Percentiles rank a stretch among this genome's conserved stretches.
phyloP scores from a whole-genome alignment of 2,797 vertebrate species.

The Clarias fuscus region DNA sequence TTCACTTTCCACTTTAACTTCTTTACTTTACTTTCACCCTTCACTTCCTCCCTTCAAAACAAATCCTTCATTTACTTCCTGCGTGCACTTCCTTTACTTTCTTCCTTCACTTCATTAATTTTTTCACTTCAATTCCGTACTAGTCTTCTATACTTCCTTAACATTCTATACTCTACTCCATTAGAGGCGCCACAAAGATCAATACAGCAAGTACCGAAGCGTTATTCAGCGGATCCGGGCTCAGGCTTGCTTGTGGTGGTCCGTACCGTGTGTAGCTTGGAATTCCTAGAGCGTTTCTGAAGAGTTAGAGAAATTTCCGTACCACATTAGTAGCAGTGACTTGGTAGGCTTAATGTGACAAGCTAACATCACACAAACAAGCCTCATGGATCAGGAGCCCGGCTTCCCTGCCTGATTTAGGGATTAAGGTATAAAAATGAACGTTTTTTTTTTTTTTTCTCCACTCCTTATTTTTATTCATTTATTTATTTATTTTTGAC shows the following conservation, averaged over 20 bases:
- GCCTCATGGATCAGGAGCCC: not conserved
- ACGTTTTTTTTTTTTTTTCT: not conserved
- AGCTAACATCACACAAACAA: conserved; percentile 51
- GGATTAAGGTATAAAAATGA: conserved; percentile 22
- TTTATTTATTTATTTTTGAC: not conserved
- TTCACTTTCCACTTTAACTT: not conserved
- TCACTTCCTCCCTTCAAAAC: not conserved
- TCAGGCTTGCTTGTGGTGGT: not conserved
- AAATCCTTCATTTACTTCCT: not conserved
- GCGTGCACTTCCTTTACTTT: not conserved
- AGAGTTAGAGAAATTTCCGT: conserved; percentile 66
- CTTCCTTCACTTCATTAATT: not conserved
- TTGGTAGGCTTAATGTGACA: conserved; percentile 64
- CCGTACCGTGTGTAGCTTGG: conserved; percentile 60
- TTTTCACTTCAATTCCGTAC: not conserved
- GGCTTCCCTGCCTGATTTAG: conserved; percentile 5
- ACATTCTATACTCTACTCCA: not conserved
- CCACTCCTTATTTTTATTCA: not conserved
- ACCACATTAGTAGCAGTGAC: conserved; percentile 68
- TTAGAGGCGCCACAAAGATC: not conserved
- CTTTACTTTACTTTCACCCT: not conserved
- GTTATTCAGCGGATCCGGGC: not conserved
- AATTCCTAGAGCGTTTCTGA: conserved; percentile 68
- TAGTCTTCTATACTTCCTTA: not conserved
- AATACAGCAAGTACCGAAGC: not conserved